A percentile compares a stretch with the other conserved stretches of the same genome.
These are phyloP conservation scores for Epiperipatus broadwayi DNA, from an alignment of 2,888 invertebrate genomes.

Conservation along the genomic window DNA sequence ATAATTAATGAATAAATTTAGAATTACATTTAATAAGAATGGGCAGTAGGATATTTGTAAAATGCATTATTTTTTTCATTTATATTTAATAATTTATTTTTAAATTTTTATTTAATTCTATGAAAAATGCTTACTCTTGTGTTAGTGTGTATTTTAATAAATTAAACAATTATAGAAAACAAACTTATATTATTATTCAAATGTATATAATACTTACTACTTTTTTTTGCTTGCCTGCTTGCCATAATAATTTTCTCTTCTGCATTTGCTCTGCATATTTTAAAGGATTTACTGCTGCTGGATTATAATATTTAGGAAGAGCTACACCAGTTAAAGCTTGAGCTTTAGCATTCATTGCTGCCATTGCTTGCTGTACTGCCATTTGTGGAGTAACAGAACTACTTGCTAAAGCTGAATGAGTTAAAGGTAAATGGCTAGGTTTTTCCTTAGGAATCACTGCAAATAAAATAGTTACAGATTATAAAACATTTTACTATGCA, in stretches of 20 bases:
- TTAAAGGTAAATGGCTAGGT: slow-evolving; percentile 23
- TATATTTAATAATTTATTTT: no score
- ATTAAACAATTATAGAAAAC: no score
- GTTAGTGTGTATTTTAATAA: no score
- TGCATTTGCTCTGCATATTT: slow-evolving; percentile 74
- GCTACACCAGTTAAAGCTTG: slow-evolving; percentile 33
- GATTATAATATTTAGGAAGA: slow-evolving; percentile 52
- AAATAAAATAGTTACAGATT: slow-evolving; percentile 9
- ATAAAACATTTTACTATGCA: no score
- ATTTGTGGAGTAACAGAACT: slow-evolving; percentile 27
- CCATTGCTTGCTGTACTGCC: slow-evolving; percentile 30
- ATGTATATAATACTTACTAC: slow-evolving; percentile 13
- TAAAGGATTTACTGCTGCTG: slow-evolving; percentile 49
- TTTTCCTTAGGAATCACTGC: slow-evolving; percentile 21
- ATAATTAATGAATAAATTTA: no score
- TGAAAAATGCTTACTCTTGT: no score
- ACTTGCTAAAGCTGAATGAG: slow-evolving; percentile 16
- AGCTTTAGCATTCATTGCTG: slow-evolving; percentile 29
- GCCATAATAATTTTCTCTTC: slow-evolving; percentile 75
- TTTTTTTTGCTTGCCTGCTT: slow-evolving; percentile 43
- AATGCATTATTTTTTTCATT: no score
- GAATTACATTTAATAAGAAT: no score
- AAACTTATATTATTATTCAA: no score
- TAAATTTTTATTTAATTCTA: no score
- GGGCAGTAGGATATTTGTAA: no score